Base-by-base conservation (phyloP, 2,113 vertebrate genomes). In the Piprites chloris region DNA sequence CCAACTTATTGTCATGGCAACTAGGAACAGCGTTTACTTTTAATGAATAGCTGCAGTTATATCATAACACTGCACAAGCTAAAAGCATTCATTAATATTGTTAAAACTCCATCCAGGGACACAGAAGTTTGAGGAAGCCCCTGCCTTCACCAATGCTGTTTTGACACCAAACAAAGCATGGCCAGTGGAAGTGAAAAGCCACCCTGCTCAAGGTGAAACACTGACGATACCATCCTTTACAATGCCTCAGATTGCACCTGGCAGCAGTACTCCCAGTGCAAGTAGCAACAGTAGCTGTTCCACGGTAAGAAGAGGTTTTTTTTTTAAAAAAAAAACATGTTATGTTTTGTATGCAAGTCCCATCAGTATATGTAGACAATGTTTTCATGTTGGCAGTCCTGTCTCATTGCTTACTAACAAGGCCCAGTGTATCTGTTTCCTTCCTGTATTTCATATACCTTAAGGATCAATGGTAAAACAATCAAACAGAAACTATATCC, bases 201-300 rank as follows among this genome's bases (percentile, higher is more conserved):
- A 96, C 4, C 3, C 92, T 80, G 75, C 95, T 37, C 95, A 96
- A 87, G 94, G 94, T 5, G 98, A 99, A 91, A 94, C 97, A 10
- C 63, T 97, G 56, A 98, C 95, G 1, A 96, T 98, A 93, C 97
- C 97, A 0, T 88, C 97, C 12, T 99, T 99, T 95, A 98, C 97
- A 0, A 91, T 98, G 86, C 98, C 98, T 83, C 99, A 99, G 97
- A 97, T 90, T 3, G 97, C 97, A 1, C 96, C 98, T 3, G 98
- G 98, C 94, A 99, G 97, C 92, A 97, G 97, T 86, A 99, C 99
- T 3, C 99, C 99, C 8, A 99, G 99, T 55, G 98, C 98, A 85
- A 99, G 97, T 93, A 98, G 98, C 97, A 98, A 95, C 95, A 98
- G 99, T 97, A 99, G 98, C 93, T 99, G 99, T 96, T 99, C 99